Percentiles rank a stretch among this genome's conserved stretches.
Conservation (phyloP, 2,113 vertebrate species). For the Motacilla tschutschensis region DNA sequence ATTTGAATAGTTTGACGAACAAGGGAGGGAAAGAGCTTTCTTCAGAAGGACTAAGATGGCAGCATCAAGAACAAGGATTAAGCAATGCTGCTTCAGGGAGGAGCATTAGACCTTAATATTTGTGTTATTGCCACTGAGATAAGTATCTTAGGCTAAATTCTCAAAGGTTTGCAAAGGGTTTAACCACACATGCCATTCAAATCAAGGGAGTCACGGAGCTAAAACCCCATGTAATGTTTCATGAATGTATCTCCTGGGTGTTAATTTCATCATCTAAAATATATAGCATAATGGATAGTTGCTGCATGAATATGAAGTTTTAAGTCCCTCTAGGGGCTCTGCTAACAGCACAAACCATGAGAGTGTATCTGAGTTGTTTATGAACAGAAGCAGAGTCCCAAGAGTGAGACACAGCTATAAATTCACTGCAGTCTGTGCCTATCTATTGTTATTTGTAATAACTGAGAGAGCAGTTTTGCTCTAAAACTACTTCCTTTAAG, state of each 20-base stretch:
- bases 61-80: neutral
- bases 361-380: constrained; percentile 61
- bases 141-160: constrained; percentile 30
- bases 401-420: constrained; percentile 48
- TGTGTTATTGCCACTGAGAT: neutral
- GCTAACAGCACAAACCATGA: constrained; percentile 42
- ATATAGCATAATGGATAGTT: constrained; percentile 56
- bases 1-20: neutral
- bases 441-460: constrained; percentile 60
- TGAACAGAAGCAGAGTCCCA: constrained; percentile 55
- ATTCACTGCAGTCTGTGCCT: constrained; percentile 49
- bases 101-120: constrained; percentile 14
- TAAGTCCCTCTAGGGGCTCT: constrained; percentile 45
- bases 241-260: constrained; percentile 50
- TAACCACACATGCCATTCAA: constrained; percentile 10
- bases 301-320: constrained; percentile 48
- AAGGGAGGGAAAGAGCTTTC: neutral
- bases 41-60: neutral
- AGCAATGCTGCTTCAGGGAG: neutral
- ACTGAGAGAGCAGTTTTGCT: constrained; percentile 35
- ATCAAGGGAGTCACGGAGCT: constrained; percentile 17
- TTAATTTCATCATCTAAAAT: constrained; percentile 64
- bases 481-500: constrained; percentile 27
- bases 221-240: constrained; percentile 36
- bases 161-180: constrained; percentile 26